Evolutionary conservation across 2,113 vertebrate species (phyloP).

Genomic region (Drymodes brunneopygia): DNA sequence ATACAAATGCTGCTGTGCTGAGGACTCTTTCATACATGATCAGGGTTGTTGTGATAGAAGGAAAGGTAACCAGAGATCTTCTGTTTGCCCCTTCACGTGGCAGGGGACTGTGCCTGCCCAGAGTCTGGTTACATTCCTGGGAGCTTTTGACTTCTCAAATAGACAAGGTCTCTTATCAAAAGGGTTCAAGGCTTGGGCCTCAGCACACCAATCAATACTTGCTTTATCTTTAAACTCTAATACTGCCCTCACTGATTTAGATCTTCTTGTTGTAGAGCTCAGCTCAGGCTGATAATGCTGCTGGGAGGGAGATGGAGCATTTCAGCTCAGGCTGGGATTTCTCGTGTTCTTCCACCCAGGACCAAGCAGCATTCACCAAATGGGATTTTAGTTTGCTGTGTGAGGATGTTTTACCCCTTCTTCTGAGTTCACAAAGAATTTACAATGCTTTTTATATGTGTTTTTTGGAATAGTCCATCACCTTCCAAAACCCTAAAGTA

Average conservation of each 20-base stretch:
- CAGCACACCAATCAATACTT: slow-evolving; percentile 30
- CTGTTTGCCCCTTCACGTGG: neutral
- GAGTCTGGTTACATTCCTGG: neutral
- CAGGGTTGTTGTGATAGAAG: neutral
- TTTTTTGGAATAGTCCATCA: neutral
- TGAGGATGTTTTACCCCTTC: neutral
- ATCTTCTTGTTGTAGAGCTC: slow-evolving; percentile 1
- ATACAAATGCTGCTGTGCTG: neutral
- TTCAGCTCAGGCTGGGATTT: neutral
- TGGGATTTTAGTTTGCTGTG: neutral
- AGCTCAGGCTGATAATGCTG: neutral
- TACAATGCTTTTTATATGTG: neutral
- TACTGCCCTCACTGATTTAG: slow-evolving; percentile 5
- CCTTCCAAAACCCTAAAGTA: neutral
- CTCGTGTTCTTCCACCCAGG: neutral
- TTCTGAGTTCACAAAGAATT: neutral
- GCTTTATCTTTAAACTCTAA: slow-evolving; percentile 37
- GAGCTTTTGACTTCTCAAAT: neutral
- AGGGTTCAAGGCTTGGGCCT: neutral
- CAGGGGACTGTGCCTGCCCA: neutral
- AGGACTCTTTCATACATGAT: neutral
- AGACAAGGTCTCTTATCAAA: neutral
- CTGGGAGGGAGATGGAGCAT: neutral
- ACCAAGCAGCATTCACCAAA: neutral
- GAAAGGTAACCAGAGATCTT: neutral